Conservation (phyloP, 2,888 invertebrate species). For the Cryptus viduatorius region DNA sequence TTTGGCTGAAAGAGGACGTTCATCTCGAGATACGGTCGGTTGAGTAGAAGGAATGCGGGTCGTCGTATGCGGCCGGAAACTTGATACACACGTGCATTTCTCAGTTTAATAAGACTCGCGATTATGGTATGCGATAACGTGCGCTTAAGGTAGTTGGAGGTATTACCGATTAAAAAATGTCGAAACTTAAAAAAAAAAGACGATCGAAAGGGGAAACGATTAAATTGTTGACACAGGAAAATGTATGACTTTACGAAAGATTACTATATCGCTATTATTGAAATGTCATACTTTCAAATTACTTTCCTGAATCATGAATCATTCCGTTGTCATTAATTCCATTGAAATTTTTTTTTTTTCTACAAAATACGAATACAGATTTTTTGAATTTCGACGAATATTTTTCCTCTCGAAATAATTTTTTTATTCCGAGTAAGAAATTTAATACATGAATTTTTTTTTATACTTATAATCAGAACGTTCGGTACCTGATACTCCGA, state of each 20-base stretch:
- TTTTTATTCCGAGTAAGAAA: not conserved
- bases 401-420: not conserved
- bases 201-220: not conserved
- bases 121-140: conserved; percentile 51
- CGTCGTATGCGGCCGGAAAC: conserved; percentile 28
- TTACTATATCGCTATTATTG: not conserved
- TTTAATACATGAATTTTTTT: not conserved
- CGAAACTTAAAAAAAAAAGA: not conserved
- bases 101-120: conserved; percentile 28
- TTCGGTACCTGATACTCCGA: not conserved
- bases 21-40: conserved; percentile 37
- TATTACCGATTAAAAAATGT: not conserved
- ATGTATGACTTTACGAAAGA: not conserved
- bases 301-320: conserved; percentile 67
- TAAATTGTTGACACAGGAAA: not conserved
- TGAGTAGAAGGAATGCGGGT: not conserved
- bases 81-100: conserved; percentile 38
- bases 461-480: not conserved
- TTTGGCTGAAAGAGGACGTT: conserved; percentile 3
- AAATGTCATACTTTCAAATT: not conserved
- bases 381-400: not conserved
- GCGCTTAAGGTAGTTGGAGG: conserved; percentile 45
- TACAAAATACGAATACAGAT: too few relatives aligned
- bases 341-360: not conserved
- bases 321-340: conserved; percentile 26